Conservation (phyloP, 2,113 vertebrate genomes). For the Oriolus oriolus region DNA sequence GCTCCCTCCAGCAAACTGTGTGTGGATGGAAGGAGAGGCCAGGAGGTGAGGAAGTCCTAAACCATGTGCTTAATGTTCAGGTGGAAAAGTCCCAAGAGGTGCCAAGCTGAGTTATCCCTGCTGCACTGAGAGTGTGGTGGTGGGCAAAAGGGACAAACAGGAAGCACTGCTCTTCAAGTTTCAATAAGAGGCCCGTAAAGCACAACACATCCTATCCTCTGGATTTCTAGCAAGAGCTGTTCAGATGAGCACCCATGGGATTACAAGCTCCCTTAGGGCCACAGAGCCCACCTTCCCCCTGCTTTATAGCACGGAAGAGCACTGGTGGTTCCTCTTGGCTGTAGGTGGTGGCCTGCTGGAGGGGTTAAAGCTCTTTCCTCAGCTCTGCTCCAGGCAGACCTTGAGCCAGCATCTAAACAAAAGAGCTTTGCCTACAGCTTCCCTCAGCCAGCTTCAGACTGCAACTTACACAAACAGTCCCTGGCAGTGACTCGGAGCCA, state of each 20-base stretch:
- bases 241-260: neutral
- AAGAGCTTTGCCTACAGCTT: neutral
- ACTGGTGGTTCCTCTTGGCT: neutral
- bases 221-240: neutral
- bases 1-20: neutral
- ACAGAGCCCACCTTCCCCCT: neutral
- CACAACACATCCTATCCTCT: neutral
- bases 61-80: rapidly evolving
- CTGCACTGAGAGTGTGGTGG: neutral
- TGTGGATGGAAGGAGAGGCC: neutral
- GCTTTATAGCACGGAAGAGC: neutral
- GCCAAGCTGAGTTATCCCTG: neutral
- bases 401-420: neutral
- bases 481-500: neutral
- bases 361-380: neutral
- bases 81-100: neutral
- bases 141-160: neutral
- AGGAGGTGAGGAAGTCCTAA: neutral
- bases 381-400: neutral
- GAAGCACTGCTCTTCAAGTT: neutral
- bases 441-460: neutral
- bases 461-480: neutral
- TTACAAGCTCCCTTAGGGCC: neutral
- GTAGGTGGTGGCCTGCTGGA: rapidly evolving
- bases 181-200: neutral